Conservation (phyloP, 2,113 vertebrate species). For the Mixornis gularis region DNA sequence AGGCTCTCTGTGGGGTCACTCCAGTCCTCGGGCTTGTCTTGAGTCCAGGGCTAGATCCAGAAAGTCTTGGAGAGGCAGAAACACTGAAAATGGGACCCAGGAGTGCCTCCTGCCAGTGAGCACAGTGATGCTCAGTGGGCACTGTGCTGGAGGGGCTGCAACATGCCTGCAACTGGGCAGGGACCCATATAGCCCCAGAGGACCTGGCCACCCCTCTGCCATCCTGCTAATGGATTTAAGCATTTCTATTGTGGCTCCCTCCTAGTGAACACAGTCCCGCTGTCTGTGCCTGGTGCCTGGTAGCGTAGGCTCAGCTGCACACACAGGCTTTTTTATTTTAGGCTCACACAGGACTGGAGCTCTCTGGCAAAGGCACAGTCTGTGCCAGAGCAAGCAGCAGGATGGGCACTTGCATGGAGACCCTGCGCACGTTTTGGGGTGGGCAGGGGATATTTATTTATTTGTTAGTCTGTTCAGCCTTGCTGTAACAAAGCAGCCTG, state of each 20-base stretch:
- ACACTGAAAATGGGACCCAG: background rate
- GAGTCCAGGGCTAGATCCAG: background rate
- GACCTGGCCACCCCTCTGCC: background rate
- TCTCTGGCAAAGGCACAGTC: background rate
- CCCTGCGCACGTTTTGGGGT: background rate
- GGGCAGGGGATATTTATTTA: background rate
- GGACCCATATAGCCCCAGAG: background rate
- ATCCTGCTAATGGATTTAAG: background rate
- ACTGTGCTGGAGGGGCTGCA: background rate
- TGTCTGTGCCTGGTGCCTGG: background rate
- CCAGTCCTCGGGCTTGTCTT: background rate
- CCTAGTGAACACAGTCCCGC: rapidly evolving
- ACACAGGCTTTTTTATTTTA: background rate
- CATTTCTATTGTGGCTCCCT: rapidly evolving
- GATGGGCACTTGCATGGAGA: background rate
- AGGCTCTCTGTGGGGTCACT: background rate
- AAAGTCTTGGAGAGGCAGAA: background rate
- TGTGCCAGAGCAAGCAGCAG: background rate
- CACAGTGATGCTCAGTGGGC: background rate
- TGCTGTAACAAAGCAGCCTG: conserved; percentile 33
- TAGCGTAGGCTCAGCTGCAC: background rate
- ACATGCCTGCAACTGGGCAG: background rate
- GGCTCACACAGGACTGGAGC: background rate
- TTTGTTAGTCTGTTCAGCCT: background rate
- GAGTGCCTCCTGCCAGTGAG: background rate